Conservation (phyloP, 2,113 vertebrate species). For the Pimephales promelas region DNA sequence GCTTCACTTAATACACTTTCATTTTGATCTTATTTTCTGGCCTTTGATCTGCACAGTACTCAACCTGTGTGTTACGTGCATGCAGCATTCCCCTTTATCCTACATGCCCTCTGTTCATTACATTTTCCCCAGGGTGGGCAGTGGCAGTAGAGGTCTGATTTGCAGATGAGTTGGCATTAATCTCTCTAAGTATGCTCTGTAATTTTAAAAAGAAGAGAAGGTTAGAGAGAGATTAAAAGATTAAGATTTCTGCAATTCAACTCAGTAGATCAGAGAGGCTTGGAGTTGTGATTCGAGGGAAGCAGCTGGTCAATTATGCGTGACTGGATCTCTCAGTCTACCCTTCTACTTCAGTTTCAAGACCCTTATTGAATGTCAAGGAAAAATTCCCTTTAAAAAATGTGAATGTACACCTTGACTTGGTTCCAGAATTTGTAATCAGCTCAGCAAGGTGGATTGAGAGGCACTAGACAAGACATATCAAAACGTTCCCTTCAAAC, state of each 20-base stretch:
- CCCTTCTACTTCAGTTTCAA: conserved; percentile 36
- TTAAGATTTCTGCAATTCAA: conserved; percentile 69
- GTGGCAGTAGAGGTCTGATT: conserved; percentile 58
- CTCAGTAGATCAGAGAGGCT: conserved; percentile 66
- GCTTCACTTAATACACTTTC: conserved; percentile 7
- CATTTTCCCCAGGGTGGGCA: conserved; percentile 51
- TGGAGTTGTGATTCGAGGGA: conserved; percentile 32
- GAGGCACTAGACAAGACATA: conserved; percentile 53
- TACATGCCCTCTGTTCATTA: conserved; percentile 14
- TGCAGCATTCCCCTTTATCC: conserved; percentile 5
- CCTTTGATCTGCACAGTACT: conserved; percentile 11
- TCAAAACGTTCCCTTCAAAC: conserved; percentile 56
- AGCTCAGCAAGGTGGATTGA: neutral
- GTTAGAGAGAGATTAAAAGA: conserved; percentile 72
- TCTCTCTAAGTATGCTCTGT: conserved; percentile 71
- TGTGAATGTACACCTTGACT: conserved; percentile 44
- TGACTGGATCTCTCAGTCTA: conserved; percentile 23
- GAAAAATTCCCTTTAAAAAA: conserved; percentile 46
- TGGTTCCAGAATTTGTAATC: conserved; percentile 11
- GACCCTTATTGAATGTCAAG: conserved; percentile 50
- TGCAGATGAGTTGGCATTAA: conserved; percentile 69
- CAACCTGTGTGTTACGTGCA: conserved; percentile 9
- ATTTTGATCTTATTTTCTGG: conserved; percentile 12
- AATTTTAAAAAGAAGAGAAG: conserved; percentile 64
- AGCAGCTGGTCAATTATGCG: conserved; percentile 31